These are phyloP conservation scores for Tenthredo notha DNA, from an alignment of 2,888 invertebrate genomes.

Conservation along the genomic window DNA sequence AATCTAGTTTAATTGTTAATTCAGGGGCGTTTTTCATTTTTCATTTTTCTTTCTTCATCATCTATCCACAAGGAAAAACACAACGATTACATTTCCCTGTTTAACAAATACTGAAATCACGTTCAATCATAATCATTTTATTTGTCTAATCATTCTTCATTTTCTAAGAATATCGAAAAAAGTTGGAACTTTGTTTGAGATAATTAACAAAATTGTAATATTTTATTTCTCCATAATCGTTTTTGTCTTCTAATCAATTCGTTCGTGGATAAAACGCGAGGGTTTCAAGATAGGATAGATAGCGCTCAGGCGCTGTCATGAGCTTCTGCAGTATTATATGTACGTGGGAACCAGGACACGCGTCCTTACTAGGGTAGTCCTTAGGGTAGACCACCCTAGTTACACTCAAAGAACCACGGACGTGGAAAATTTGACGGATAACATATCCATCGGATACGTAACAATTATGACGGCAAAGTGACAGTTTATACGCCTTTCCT, in stretches of 20 bases:
- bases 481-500: constrained; percentile 35
- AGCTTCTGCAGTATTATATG: neutral
- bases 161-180: too few species aligned
- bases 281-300: constrained; percentile 1
- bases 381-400: constrained; percentile 9
- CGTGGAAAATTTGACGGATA: constrained; percentile 70
- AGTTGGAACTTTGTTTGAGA: neutral
- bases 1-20: constrained; percentile 3
- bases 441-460: constrained; percentile 62
- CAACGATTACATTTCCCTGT: neutral
- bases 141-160: too few species aligned
- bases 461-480: constrained; percentile 68
- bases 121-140: too few species aligned
- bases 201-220: neutral
- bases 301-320: neutral
- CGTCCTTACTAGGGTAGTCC: constrained; percentile 39
- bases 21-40: neutral
- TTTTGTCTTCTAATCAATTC: neutral
- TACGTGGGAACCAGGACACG: constrained; percentile 45
- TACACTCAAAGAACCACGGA: constrained; percentile 61
- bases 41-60: neutral
- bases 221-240: neutral
- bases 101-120: too few species aligned
- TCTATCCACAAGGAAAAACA: neutral
- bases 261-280: neutral